These are phyloP conservation scores for Gnathonemus longibarbis DNA, from an alignment of 2,113 vertebrate species.

Conservation along the genomic window DNA sequence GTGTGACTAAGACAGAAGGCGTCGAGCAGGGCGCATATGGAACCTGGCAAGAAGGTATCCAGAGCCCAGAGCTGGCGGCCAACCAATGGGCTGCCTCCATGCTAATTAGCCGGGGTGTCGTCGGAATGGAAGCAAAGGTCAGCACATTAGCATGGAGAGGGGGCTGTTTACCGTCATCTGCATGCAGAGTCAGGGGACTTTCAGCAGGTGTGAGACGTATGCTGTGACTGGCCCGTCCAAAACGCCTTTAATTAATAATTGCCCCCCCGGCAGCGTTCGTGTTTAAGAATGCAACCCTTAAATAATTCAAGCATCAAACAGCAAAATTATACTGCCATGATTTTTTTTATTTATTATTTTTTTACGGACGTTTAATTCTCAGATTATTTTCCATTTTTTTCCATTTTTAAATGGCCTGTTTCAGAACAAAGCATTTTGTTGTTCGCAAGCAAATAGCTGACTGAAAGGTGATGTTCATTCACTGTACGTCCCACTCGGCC, in stretches of 20 bases:
- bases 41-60: constrained; percentile 50
- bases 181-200: constrained; percentile 25
- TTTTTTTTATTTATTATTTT: neutral
- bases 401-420: neutral
- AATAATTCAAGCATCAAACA: neutral
- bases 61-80: constrained; percentile 42
- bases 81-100: neutral
- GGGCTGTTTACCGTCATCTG: constrained; percentile 23
- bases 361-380: neutral
- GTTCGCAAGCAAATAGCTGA: neutral
- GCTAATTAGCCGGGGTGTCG: constrained; percentile 30
- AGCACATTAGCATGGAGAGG: constrained; percentile 28
- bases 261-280: constrained; percentile 19
- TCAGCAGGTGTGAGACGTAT: constrained; percentile 33
- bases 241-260: constrained; percentile 45
- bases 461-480: neutral
- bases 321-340: neutral
- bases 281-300: neutral
- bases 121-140: constrained; percentile 16
- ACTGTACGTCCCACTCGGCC: neutral
- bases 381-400: neutral
- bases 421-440: neutral
- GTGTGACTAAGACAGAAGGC: constrained; percentile 58
- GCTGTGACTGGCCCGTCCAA: constrained; percentile 38
- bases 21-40: constrained; percentile 56